Conservation (phyloP, 2,113 vertebrate genomes). For the Puma concolor region DNA sequence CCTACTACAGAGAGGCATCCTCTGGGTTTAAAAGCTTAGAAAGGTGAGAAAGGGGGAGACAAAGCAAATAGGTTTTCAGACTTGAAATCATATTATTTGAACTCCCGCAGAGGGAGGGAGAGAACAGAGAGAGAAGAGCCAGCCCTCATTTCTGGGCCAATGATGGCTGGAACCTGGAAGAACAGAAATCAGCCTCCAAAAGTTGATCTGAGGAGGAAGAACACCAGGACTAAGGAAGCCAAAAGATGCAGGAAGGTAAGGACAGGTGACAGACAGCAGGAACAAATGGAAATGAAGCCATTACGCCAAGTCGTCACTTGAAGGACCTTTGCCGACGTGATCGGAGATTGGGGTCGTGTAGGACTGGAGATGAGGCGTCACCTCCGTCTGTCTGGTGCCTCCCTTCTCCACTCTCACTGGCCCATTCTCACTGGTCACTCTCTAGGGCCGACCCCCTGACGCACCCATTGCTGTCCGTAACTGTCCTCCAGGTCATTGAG, state of each 20-base stretch:
- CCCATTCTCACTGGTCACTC: not conserved
- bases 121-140: not conserved
- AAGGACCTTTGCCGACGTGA: not conserved
- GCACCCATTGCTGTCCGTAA: conserved; percentile 96
- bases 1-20: not conserved
- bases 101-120: not conserved
- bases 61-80: not conserved
- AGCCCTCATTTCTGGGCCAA: not conserved
- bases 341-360: not conserved
- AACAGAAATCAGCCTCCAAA: not conserved
- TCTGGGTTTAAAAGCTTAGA: conserved; percentile 7
- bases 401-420: not conserved
- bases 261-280: not conserved
- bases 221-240: not conserved
- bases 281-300: not conserved
- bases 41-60: not conserved
- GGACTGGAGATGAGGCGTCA: not conserved
- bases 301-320: not conserved
- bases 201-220: not conserved
- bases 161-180: not conserved
- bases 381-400: not conserved
- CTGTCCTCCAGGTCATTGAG: conserved; percentile 87
- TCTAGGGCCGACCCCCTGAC: conserved; percentile 51
- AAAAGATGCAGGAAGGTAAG: not conserved
- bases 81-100: not conserved